Conservation (phyloP, 2,888 invertebrate species). For the Crossocerus cetratus region DNA sequence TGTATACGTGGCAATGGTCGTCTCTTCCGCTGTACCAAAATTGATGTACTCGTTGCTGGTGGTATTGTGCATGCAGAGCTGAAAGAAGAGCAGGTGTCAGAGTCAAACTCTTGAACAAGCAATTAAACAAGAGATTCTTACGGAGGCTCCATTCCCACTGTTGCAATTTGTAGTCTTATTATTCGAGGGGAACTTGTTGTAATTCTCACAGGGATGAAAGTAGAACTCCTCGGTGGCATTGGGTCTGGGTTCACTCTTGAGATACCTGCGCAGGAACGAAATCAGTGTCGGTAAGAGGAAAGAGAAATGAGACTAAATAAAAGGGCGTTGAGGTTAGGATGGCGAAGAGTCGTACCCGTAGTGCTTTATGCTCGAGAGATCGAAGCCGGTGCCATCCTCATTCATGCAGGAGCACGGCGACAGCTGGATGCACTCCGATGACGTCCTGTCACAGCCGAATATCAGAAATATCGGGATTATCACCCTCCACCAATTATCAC, state of each 20-base stretch:
- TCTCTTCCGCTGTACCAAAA: slow-evolving; percentile 60
- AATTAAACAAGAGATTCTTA: slow-evolving; percentile 38
- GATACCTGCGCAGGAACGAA: no score
- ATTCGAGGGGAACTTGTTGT: slow-evolving; percentile 30
- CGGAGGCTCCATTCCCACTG: slow-evolving; percentile 50
- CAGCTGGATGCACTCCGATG: slow-evolving; percentile 58
- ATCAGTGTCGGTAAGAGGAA: no score
- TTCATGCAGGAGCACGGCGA: slow-evolving; percentile 69
- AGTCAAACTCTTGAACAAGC: neutral
- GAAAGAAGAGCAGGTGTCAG: neutral
- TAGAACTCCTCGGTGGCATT: slow-evolving; percentile 25
- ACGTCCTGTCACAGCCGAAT: slow-evolving; percentile 29
- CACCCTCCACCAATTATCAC: slow-evolving; percentile 9
- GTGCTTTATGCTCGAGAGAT: slow-evolving; percentile 55
- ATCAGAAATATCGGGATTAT: slow-evolving; percentile 27
- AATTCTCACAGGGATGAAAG: slow-evolving; percentile 74
- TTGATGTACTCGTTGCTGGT: slow-evolving; percentile 15
- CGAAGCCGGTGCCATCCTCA: slow-evolving; percentile 67
- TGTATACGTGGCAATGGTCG: slow-evolving; percentile 30
- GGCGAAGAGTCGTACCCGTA: slow-evolving; percentile 43
- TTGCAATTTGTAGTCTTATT: slow-evolving; percentile 35
- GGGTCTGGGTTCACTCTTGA: no score
- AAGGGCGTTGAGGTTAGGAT: neutral
- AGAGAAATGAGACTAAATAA: neutral
- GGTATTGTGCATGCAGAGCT: slow-evolving; percentile 59